Conservation (phyloP, 2,888 invertebrate genomes). For the Synergus laeviventris region DNA sequence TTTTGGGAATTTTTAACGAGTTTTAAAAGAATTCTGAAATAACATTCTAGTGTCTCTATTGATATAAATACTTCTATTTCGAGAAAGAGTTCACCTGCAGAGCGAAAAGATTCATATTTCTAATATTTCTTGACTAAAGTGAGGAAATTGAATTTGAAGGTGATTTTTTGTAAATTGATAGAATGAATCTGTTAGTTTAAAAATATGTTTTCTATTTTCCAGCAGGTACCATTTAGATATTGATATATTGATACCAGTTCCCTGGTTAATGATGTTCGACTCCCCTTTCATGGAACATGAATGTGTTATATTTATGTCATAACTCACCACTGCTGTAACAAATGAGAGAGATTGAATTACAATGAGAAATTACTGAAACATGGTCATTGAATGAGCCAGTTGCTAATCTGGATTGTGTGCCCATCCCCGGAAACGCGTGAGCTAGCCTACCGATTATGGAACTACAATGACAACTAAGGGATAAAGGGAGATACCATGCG, state of each 20-base stretch:
- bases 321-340: conserved; percentile 10
- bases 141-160: too few relatives aligned
- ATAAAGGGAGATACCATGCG: conserved; percentile 41
- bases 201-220: not conserved
- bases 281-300: not conserved
- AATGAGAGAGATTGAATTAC: conserved; percentile 30
- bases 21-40: too few relatives aligned
- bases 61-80: too few relatives aligned
- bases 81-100: too few relatives aligned
- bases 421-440: conserved; percentile 41
- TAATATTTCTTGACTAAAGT: too few relatives aligned
- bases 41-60: too few relatives aligned
- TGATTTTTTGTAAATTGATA: too few relatives aligned
- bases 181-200: not conserved
- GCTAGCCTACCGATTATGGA: conserved; percentile 39
- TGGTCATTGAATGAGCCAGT: conserved; percentile 37
- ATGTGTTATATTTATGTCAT: conserved; percentile 16
- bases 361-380: conserved; percentile 41
- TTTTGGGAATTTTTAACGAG: too few relatives aligned
- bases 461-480: conserved; percentile 40
- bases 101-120: too few relatives aligned
- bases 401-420: conserved; percentile 40
- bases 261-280: not conserved
- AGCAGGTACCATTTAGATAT: not conserved
- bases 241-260: not conserved